phyloP scores from a whole-genome alignment of 2,888 invertebrate species.

The Himalopsyche tibetana region DNA sequence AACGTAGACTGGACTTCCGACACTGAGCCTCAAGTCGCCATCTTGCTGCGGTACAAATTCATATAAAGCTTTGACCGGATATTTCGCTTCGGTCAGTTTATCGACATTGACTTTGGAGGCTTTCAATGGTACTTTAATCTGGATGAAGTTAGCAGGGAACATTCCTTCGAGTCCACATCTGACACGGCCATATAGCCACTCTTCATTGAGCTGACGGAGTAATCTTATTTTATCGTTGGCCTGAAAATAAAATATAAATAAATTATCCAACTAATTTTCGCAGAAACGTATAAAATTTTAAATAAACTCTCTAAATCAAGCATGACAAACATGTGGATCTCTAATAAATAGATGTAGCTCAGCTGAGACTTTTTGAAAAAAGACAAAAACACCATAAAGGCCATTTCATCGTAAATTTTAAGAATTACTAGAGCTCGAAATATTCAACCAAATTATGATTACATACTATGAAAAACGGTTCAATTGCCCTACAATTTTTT shows the following conservation, averaged over 20 bases:
- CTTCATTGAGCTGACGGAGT: slow-evolving; percentile 82
- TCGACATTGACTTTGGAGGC: slow-evolving; percentile 67
- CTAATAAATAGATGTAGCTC: too few species aligned
- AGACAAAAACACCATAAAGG: too few species aligned
- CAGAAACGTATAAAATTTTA: background rate
- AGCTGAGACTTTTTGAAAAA: too few species aligned
- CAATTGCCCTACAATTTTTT: too few species aligned
- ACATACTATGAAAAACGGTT: too few species aligned
- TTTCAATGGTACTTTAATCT: slow-evolving; percentile 83
- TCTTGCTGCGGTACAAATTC: slow-evolving; percentile 81
- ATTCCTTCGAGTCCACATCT: slow-evolving; percentile 84
- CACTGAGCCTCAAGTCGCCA: slow-evolving; percentile 71
- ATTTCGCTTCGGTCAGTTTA: slow-evolving; percentile 67
- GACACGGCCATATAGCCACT: slow-evolving; percentile 88
- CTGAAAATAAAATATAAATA: slow-evolving; percentile 74
- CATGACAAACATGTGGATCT: too few species aligned
- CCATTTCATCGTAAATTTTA: too few species aligned
- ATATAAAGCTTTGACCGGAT: slow-evolving; percentile 81
- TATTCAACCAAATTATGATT: background rate
- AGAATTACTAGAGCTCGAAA: too few species aligned
- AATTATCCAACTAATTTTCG: background rate
- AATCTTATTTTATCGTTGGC: slow-evolving; percentile 84
- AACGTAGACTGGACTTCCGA: slow-evolving; percentile 78
- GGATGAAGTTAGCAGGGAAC: slow-evolving; percentile 88
- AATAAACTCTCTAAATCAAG: background rate